A percentile compares a stretch with the other conserved stretches of the same genome.
Evolutionary conservation across 1,140 invertebrate genomes (phyloP).

Genomic region (Ceratina australensis): DNA sequence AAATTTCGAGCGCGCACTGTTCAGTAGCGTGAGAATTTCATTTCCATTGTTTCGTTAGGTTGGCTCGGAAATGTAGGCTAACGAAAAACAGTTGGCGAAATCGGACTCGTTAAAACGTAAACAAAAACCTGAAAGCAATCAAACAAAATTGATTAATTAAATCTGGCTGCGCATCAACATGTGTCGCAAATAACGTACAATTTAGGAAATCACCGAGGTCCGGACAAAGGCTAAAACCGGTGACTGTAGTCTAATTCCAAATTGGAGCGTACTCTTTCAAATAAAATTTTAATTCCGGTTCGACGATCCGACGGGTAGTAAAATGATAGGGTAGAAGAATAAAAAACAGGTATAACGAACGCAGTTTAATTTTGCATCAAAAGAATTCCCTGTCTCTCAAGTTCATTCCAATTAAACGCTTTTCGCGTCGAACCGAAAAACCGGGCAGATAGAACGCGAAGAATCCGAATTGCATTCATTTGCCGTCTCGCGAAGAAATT

Average conservation of each 20-base stretch:
- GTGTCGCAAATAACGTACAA: not conserved
- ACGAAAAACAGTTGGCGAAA: not conserved
- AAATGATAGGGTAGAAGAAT: not conserved
- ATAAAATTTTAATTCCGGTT: not conserved
- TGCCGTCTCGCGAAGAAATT: not conserved
- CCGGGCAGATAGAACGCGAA: not conserved
- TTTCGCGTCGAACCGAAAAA: not conserved
- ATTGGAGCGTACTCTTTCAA: not conserved
- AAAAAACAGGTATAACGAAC: not conserved
- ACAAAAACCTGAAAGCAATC: not conserved
- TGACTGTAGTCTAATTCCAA: not conserved
- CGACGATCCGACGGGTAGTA: not conserved
- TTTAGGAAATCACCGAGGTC: not conserved
- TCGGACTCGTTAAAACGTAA: too few relatives aligned
- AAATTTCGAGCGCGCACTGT: not conserved
- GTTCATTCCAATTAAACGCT: constrained; percentile 1
- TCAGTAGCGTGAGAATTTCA: constrained; percentile 3
- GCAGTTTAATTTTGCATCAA: not conserved
- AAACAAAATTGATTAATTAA: not conserved
- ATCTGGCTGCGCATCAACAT: not conserved
- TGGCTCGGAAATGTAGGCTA: constrained; percentile 8
- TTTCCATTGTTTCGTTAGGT: not conserved
- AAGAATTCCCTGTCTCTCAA: not conserved
- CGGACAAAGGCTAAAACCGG: too few relatives aligned
- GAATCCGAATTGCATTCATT: constrained; percentile 8